Conservation (phyloP, 2,113 vertebrate genomes). For the Podarcis muralis region DNA sequence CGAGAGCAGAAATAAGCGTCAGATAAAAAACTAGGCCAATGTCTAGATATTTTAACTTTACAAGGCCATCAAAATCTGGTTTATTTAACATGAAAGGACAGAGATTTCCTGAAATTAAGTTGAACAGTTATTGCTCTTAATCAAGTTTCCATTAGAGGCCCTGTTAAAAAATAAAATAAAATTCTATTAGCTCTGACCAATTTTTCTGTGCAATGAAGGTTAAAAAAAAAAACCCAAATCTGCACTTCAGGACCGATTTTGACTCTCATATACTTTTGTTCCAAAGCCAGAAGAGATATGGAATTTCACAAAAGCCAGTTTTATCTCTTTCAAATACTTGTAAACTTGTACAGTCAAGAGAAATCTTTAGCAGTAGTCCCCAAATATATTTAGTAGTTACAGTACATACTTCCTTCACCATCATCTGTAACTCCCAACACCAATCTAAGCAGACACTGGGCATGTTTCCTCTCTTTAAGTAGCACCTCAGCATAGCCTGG, state of each 20-base stretch:
- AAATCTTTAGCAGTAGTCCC: constrained; percentile 51
- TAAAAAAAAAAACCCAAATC: background rate
- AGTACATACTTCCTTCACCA: constrained; percentile 97
- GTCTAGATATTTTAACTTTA: background rate
- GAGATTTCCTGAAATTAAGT: background rate
- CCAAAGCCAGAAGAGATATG: background rate
- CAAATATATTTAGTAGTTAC: constrained; percentile 63
- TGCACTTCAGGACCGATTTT: background rate
- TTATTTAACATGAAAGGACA: background rate
- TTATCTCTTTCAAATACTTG: constrained; percentile 30
- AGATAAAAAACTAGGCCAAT: constrained; percentile 1
- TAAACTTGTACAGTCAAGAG: constrained; percentile 22
- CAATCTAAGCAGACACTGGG: constrained; percentile 95
- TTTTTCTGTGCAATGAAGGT: constrained; percentile 5
- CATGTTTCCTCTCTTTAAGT: constrained; percentile 97
- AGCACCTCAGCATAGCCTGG: constrained; percentile 98
- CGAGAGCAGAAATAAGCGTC: background rate
- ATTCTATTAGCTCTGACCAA: background rate
- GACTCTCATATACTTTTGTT: background rate
- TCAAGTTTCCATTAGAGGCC: background rate
- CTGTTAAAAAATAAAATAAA: background rate
- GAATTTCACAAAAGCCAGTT: constrained; percentile 22
- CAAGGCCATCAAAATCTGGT: background rate
- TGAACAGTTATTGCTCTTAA: background rate
- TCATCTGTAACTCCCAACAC: constrained; percentile 98